Evolutionary conservation across 2,888 invertebrate species (phyloP).

Genomic region (Micropterix aruncella): DNA sequence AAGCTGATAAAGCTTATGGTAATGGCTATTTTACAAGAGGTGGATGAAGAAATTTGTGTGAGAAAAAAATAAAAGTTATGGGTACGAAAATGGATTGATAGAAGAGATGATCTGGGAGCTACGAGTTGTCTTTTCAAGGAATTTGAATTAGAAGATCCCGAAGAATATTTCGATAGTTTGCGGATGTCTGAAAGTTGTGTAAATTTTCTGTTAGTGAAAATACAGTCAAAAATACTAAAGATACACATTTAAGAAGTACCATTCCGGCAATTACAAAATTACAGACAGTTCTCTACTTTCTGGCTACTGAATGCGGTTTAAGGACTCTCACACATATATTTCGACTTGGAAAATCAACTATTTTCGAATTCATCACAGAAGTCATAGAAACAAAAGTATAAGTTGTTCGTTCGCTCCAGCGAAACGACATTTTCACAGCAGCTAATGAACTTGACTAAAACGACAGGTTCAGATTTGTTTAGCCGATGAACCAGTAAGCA

Average conservation of each 20-base stretch:
- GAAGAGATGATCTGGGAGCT: conserved; percentile 14
- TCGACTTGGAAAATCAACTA: conserved; percentile 14
- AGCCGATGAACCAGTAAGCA: conserved; percentile 10
- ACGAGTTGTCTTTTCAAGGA: conserved; percentile 13
- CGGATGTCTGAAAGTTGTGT: conserved; percentile 11
- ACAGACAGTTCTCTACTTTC: conserved; percentile 12
- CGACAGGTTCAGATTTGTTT: conserved; percentile 6
- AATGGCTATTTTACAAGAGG: conserved; percentile 9
- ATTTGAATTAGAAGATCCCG: conserved; percentile 13
- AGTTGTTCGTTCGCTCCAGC: too few species aligned
- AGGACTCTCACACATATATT: conserved; percentile 13
- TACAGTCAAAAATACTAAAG: conserved; percentile 5
- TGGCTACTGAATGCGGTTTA: conserved; percentile 14
- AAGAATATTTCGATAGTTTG: conserved; percentile 11
- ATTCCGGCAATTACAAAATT: conserved; percentile 12
- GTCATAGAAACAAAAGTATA: conserved; percentile 11
- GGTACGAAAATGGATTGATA: conserved; percentile 12
- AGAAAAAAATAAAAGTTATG: conserved; percentile 10
- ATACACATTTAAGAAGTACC: conserved; percentile 9
- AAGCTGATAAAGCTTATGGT: conserved; percentile 7
- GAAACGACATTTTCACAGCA: too few species aligned
- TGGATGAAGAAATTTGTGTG: too few species aligned
- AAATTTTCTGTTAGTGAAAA: conserved; percentile 12
- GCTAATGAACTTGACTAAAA: too few species aligned
- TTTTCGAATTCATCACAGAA: conserved; percentile 13